Base-by-base conservation (phyloP, 2,888 invertebrate species). In the Tupiocoris notatus region DNA sequence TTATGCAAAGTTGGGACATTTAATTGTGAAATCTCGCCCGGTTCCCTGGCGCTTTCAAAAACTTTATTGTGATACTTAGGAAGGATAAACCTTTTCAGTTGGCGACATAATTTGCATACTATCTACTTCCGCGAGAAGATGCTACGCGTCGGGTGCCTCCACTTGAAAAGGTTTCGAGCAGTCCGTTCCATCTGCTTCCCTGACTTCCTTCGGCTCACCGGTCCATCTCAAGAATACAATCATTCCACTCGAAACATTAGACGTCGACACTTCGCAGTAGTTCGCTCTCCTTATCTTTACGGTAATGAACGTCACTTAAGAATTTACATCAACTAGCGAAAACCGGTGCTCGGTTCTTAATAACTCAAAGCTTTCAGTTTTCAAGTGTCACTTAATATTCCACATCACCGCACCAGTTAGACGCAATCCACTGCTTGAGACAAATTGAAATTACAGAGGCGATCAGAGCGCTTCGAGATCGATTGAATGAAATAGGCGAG, bases 11-110 rank as follows among this genome's bases (percentile, higher is more conserved):
- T 66, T 54, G 56, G 66, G 16, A 56, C 20, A 18, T 66, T 66
- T 66, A 66, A 66, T 66, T 66, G 56, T 66, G 56, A 56, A 56
- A 66, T 66, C 66, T 66, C 66, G 66, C 54, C 66, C 9, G 39
- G 17, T 39, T 39, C 39, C 12, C 39, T 3, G n/a, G 16, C 65
- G 18, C 56, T 39, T 56, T 21, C n/a, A 56, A 65, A 66, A 39
- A 66, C 39, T 66, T 66, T 66, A 66, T 66, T 66, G 39, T 66
- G 54, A 20, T 56, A 56, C 54, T 66, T 56, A n/a, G 66, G 66
- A 39, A 66, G 56, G 7, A n/a, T 21, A 20, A 39, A 66, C 56
- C 66, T 66, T 56, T 39, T 18, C 6, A 66, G 56, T 25, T 54
- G 12, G 24, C 24, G 54, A 24, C 23, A 24, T 66, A 66, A 66